Evolutionary conservation across 2,888 invertebrate genomes (phyloP), one percentile per base, ranked within the genome.

Genomic region (Camponotus fellah): DNA sequence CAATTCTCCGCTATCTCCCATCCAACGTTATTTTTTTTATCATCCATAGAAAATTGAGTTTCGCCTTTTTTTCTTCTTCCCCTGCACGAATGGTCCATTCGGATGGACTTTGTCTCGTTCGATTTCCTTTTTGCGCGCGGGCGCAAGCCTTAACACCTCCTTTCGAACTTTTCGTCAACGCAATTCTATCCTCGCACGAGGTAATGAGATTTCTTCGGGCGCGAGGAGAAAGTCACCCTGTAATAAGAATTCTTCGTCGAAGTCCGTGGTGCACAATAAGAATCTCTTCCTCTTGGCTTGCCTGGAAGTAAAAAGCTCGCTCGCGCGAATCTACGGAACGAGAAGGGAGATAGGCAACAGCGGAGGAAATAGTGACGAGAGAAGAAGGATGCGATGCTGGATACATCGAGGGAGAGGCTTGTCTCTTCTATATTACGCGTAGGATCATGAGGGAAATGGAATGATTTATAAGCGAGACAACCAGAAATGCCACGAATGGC

Each of bases 181-280:
- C 92, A 89, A 92, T 92, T 92, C 91, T 86, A 85, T 85, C 86
- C 85, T 85, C 87, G 88, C 87, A 87, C 88, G 84, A 65, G 90
- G 91, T 93, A 93, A 93, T 93, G 93, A 94, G 93, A 93, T 92
- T 93, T 94, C 92, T 92, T 91, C 82, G 87, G 85, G 83, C 86
- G 90, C 86, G 89, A 62, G 71, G 49, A 66, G 87, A 74, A 86
- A 85, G 85, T 81, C 76, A 88, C 82, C 81, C 89, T 85, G 93
- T 93, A 93, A 93, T 93, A 93, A 93, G 93, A 93, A 93, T 93
- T 93, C 93, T 93, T 93, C 87, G 89, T 80, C 86, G 80, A 93
- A 92, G 90, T 93, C 89, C 86, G 49, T 82, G 87, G 89, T 88
- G 90, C 88, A 89, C 93, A 92, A 92, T 92, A 93, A 93, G 92